Evolutionary conservation across 2,113 vertebrate genomes (phyloP), one percentile per base, ranked within the genome.

Genomic region (Trematocara unimaculatum): DNA sequence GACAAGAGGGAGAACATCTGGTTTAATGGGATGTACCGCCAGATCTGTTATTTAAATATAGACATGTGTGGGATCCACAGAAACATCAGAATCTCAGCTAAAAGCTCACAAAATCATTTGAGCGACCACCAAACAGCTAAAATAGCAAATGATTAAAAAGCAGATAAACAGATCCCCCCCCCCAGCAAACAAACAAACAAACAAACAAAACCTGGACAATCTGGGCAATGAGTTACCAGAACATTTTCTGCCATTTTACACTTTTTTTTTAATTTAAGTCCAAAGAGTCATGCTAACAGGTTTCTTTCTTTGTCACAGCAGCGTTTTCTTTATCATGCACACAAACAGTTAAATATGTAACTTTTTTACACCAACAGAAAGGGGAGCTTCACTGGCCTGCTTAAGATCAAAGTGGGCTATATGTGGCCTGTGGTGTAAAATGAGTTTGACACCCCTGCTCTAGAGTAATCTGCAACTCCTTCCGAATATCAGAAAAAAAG

Each of bases 401-500:
- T 62, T 62, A 12, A 1, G 60, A 13, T 38, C 33, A 64, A 64
- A 64, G 33, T 3, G 33, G 33, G 33, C 60, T n/a, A n/a, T 3
- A 64, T 64, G 60, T 35, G 17, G 17, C 17, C 4, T 62, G 55
- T 13, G 13, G 14, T 8, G 13, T 31, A n/a, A 7, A 64, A 12
- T 64, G 4, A 64, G 60, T 64, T 64, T n/a, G 0, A 64, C 0
- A 64, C 10, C 31, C 0, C 31, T 64, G 2, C 10, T 35, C 31
- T 35, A 5, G 17, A n/a, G 2, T n/a, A n/a, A 67, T 72, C n/a
- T 26, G 38, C 20, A 72, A 26, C 40, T 26, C 8, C 0, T 0
- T 42, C 38, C 0, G 0, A 17, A 72, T 64, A n/a, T 38, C 10
- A 72, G 13, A 29, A 15, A 45, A 5, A 15, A 45, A 0, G 1